Evolutionary conservation across 2,797 vertebrate genomes (phyloP).

Genomic region (Pristis pectinata): DNA sequence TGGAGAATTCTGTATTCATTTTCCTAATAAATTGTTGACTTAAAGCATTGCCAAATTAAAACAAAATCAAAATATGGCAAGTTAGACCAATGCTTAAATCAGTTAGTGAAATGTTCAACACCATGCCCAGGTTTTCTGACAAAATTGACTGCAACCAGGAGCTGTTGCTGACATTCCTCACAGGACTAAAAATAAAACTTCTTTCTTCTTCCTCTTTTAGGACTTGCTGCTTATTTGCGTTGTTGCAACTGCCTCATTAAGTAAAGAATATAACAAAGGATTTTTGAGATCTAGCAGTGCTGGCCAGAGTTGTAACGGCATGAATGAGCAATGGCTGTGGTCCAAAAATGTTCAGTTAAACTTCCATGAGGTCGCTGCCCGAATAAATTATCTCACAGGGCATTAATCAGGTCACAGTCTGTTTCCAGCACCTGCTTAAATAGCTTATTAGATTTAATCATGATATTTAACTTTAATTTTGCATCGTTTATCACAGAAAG

Average conservation of each 20-base stretch:
- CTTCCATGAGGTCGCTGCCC: conserved; percentile 9
- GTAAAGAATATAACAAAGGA: neutral
- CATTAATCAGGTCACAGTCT: conserved; percentile 32
- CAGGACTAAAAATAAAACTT: conserved; percentile 25
- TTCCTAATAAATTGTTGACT: neutral
- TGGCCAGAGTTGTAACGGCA: neutral
- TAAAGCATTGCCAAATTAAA: neutral
- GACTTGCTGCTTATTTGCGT: conserved; percentile 8
- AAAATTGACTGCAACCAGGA: neutral
- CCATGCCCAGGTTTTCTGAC: neutral
- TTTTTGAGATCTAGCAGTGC: neutral
- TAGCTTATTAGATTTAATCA: conserved; percentile 30
- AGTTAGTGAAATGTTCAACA: neutral
- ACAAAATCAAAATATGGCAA: neutral
- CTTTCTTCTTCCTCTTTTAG: neutral
- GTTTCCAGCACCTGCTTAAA: conserved; percentile 11
- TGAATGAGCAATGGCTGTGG: neutral
- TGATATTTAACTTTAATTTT: conserved; percentile 36
- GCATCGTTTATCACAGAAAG: conserved; percentile 45
- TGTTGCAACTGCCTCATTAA: neutral
- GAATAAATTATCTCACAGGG: conserved; percentile 32
- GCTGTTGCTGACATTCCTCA: neutral
- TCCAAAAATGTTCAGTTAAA: conserved; percentile 15
- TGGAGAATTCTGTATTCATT: neutral
- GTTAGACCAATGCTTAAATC: neutral